Evolutionary conservation across 1,140 invertebrate species (phyloP).

Genomic region (Aphaenogaster ashmeadi): DNA sequence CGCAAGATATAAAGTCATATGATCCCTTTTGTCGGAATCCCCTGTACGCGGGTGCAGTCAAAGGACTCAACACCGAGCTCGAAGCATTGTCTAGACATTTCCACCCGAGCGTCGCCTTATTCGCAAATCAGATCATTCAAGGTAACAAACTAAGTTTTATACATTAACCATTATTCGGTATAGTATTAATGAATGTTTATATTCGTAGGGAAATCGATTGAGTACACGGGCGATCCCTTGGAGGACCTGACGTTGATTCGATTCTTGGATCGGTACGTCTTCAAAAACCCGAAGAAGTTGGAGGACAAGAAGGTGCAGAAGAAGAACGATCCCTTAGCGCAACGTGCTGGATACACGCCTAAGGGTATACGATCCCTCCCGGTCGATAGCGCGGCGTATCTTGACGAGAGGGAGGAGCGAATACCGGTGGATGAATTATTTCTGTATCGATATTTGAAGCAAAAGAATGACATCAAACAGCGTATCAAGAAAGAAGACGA

Average conservation of each 20-base stretch:
- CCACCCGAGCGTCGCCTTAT: conserved; percentile 96
- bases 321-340: conserved; percentile 81
- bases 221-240: conserved; percentile 96
- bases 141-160: conserved; percentile 84
- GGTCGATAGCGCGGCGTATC: conserved; percentile 91
- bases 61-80: conserved; percentile 92
- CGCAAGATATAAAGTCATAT: conserved; percentile 87
- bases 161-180: not conserved
- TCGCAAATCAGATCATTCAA: conserved; percentile 94
- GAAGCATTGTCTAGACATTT: conserved; percentile 91
- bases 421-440: conserved; percentile 95
- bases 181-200: conserved; percentile 50
- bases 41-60: conserved; percentile 92
- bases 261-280: conserved; percentile 98
- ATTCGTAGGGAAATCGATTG: conserved; percentile 90
- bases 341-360: conserved; percentile 89
- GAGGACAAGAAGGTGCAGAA: conserved; percentile 82
- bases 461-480: conserved; percentile 75
- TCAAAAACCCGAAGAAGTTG: conserved; percentile 97
- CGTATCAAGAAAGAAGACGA: conserved; percentile 82
- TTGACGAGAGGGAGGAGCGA: conserved; percentile 90
- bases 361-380: conserved; percentile 89
- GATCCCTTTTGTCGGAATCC: conserved; percentile 94
- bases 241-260: conserved; percentile 96
- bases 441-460: conserved; percentile 90